Conservation (phyloP, 2,888 invertebrate species). For the Chrysomela aeneicollis region DNA sequence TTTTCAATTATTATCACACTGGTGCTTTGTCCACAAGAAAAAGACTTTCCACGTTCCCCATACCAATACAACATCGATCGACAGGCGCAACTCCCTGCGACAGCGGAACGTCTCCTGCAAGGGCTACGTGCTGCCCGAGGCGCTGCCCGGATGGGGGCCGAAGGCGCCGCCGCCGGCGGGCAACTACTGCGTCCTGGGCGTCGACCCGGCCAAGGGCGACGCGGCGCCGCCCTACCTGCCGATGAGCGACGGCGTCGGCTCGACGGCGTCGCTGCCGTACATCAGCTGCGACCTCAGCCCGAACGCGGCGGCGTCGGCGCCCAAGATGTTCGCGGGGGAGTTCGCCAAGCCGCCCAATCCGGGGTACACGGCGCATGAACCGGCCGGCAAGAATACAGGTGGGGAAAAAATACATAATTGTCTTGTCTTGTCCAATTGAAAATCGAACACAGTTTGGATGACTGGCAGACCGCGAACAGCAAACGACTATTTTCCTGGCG, state of each 20-base stretch:
- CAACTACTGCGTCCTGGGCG: slow-evolving; percentile 53
- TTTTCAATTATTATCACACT: too few species aligned
- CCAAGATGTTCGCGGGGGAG: slow-evolving; percentile 48
- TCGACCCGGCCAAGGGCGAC: slow-evolving; percentile 42
- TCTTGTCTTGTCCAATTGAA: too few species aligned
- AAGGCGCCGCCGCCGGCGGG: too few species aligned
- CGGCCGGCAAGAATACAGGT: slow-evolving; percentile 37
- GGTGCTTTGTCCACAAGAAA: too few species aligned
- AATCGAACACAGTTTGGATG: too few species aligned
- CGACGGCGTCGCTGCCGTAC: slow-evolving; percentile 39
- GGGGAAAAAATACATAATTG: too few species aligned
- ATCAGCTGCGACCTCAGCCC: slow-evolving; percentile 40
- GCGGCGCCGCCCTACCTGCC: slow-evolving; percentile 45
- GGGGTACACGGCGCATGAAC: slow-evolving; percentile 46
- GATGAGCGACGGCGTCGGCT: slow-evolving; percentile 34
- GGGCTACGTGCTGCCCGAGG: slow-evolving; percentile 37
- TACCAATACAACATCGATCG: too few species aligned
- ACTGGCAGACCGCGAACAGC: too few species aligned
- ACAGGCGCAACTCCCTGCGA: slow-evolving; percentile 49
- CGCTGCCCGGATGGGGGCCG: too few species aligned
- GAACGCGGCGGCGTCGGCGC: slow-evolving; percentile 39
- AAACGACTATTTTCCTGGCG: too few species aligned
- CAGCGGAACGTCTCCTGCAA: slow-evolving; percentile 46
- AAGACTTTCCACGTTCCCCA: too few species aligned
- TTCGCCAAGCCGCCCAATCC: slow-evolving; percentile 48